Evolutionary conservation across 2,113 vertebrate species (phyloP).

Genomic region (Anguilla japonica): DNA sequence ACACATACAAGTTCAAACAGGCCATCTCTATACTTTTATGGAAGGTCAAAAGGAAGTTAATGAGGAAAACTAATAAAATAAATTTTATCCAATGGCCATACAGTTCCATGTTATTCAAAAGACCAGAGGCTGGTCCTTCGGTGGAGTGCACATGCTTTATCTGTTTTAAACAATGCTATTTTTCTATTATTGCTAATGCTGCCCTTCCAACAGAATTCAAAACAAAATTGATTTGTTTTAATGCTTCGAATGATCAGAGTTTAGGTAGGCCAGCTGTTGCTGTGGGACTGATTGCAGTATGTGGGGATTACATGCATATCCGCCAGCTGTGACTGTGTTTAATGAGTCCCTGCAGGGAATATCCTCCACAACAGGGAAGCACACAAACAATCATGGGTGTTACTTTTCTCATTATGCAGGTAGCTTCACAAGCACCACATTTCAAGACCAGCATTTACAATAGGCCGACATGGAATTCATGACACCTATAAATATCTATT

Average conservation of each 20-base stretch:
- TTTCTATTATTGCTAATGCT: constrained; percentile 8
- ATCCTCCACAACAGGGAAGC: constrained; percentile 7
- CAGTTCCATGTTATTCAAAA: not conserved
- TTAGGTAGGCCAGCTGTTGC: constrained; percentile 13
- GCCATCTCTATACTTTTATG: not conserved
- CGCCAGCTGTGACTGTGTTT: not conserved
- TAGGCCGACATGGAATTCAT: not conserved
- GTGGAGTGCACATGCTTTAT: not conserved
- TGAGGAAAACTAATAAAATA: not conserved
- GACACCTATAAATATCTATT: not conserved
- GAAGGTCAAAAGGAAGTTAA: not conserved
- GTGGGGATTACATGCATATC: not conserved
- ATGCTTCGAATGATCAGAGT: not conserved
- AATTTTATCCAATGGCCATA: not conserved
- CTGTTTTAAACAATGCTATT: not conserved
- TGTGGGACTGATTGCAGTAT: not conserved
- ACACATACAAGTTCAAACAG: not conserved
- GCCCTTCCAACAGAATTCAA: not conserved
- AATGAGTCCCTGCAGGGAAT: not conserved
- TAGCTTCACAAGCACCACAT: not conserved
- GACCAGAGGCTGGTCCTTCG: not conserved
- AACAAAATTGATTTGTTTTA: not conserved
- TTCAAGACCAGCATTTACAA: not conserved
- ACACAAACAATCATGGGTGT: not conserved
- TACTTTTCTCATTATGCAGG: not conserved